These are phyloP conservation scores for Bagarius yarrelli DNA, from an alignment of 2,113 vertebrate species.

Conservation along the genomic window DNA sequence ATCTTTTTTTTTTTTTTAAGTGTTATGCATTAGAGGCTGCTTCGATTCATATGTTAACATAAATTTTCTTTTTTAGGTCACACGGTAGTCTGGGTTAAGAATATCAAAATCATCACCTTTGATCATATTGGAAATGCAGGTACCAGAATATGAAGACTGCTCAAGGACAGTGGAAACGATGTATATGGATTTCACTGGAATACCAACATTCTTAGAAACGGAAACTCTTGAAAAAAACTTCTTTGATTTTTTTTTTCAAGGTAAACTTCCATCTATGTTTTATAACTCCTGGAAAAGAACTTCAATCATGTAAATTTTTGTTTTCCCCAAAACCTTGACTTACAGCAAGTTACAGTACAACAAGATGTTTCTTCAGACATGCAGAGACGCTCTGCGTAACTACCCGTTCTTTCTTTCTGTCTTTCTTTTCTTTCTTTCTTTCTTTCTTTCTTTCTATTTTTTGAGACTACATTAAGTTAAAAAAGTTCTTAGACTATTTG, in stretches of 20 bases:
- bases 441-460: slow-evolving; percentile 42
- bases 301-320: slow-evolving; percentile 38
- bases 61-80: slow-evolving; percentile 66
- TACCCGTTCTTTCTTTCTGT: slow-evolving; percentile 54
- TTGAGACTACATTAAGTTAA: slow-evolving; percentile 40
- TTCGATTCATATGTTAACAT: slow-evolving; percentile 12
- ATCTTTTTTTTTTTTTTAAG: neutral
- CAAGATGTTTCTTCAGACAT: slow-evolving; percentile 33
- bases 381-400: slow-evolving; percentile 42
- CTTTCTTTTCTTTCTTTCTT: slow-evolving; percentile 28
- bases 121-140: slow-evolving; percentile 40
- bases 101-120: slow-evolving; percentile 44
- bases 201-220: slow-evolving; percentile 55
- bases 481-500: slow-evolving; percentile 58
- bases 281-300: slow-evolving; percentile 38
- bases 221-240: slow-evolving; percentile 54
- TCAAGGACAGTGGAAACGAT: slow-evolving; percentile 53
- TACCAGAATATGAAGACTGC: slow-evolving; percentile 55
- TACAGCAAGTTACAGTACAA: slow-evolving; percentile 47
- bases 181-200: slow-evolving; percentile 57
- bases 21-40: neutral
- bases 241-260: slow-evolving; percentile 8
- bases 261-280: slow-evolving; percentile 39
- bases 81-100: slow-evolving; percentile 70
- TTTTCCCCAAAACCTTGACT: slow-evolving; percentile 63